Base-by-base conservation (phyloP, 2,797 vertebrate genomes). In the Denticeps clupeoides region DNA sequence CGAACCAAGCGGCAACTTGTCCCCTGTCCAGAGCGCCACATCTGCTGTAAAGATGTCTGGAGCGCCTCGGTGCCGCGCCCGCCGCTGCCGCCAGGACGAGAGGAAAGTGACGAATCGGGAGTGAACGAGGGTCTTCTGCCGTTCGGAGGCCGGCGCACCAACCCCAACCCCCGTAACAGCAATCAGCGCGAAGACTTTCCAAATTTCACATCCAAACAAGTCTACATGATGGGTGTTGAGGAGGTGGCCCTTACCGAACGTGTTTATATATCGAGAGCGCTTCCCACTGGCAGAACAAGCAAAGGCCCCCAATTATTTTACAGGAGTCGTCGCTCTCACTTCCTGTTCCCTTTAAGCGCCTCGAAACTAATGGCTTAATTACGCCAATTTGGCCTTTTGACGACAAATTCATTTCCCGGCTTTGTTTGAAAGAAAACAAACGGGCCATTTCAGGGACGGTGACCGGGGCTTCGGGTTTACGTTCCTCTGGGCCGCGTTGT, bases 41-140 rank as follows among this genome's bases (percentile, higher is more conserved):
- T 68, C 59, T 65, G 65, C 26, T 55, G 45, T 53, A 68, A 71
- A 68, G 56, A 58, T 64, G 65, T 62, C 55, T n/a, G 21, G 6
- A 28, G n/a, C n/a, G n/a, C n/a, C n/a, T n/a, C n/a, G n/a, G n/a
- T n/a, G n/a, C n/a, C n/a, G n/a, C n/a, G n/a, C n/a, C n/a, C n/a
- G n/a, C n/a, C n/a, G n/a, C n/a, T n/a, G n/a, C n/a, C n/a, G n/a
- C n/a, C n/a, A n/a, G n/a, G n/a, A n/a, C n/a, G n/a, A n/a, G n/a
- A n/a, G n/a, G n/a, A n/a, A n/a, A n/a, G n/a, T n/a, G n/a, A n/a
- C n/a, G n/a, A n/a, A n/a, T n/a, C n/a, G n/a, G n/a, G n/a, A n/a
- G n/a, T n/a, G n/a, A n/a, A n/a, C n/a, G n/a, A n/a, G n/a, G n/a
- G n/a, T n/a, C n/a, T n/a, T n/a, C n/a, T n/a, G n/a, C n/a, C n/a